Evolutionary conservation across 2,888 invertebrate genomes (phyloP).

Genomic region (Microchrysa polita): DNA sequence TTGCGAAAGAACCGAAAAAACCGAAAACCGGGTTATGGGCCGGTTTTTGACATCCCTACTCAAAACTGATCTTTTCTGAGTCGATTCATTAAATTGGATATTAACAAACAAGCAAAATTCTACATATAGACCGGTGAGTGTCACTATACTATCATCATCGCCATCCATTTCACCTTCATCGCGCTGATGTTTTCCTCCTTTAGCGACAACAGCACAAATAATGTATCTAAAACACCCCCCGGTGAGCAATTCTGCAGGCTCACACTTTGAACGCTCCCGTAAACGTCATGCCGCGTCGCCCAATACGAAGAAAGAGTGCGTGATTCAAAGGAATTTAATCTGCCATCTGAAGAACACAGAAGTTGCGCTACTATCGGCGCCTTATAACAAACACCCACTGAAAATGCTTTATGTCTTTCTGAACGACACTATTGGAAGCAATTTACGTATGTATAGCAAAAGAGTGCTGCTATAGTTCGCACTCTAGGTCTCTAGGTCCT

Average conservation of each 20-base stretch:
- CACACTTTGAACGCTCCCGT: neutral
- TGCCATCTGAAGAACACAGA: constrained; percentile 14
- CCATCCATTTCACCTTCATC: constrained; percentile 5
- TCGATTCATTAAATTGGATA: neutral
- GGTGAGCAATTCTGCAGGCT: neutral
- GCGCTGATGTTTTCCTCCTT: neutral
- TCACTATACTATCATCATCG: neutral
- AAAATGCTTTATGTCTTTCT: constrained; percentile 27
- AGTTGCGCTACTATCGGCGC: constrained; percentile 2
- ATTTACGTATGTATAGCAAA: constrained; percentile 23
- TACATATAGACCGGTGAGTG: neutral
- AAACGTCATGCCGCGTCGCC: neutral
- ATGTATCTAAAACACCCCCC: constrained; percentile 6
- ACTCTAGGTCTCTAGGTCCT: neutral
- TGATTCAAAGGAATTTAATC: constrained; percentile 1
- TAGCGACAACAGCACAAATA: neutral
- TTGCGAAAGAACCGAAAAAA: no score
- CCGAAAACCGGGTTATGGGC: no score
- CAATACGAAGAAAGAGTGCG: neutral
- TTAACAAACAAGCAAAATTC: neutral
- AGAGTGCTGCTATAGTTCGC: neutral
- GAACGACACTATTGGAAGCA: constrained; percentile 41
- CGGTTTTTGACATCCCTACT: no score
- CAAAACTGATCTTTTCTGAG: no score
- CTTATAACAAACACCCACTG: neutral